Conservation (phyloP, 2,113 vertebrate genomes). For the Neomonachus schauinslandi region DNA sequence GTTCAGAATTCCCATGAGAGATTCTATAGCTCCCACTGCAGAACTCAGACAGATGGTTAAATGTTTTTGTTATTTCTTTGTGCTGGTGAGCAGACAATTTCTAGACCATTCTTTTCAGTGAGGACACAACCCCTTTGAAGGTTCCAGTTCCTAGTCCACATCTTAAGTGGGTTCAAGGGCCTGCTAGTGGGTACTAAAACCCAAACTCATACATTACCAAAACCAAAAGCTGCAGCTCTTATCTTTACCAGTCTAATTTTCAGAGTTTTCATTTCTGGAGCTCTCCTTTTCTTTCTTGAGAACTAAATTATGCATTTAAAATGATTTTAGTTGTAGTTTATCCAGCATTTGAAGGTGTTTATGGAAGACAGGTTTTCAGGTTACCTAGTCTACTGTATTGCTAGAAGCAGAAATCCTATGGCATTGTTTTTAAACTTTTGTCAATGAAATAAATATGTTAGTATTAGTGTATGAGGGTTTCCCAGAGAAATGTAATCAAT, state of each 20-base stretch:
- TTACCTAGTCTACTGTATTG: slow-evolving; percentile 9
- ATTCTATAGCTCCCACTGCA: not conserved
- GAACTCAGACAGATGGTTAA: not conserved
- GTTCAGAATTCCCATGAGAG: not conserved
- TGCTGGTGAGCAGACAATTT: not conserved
- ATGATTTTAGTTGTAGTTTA: slow-evolving; percentile 21
- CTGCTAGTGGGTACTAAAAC: not conserved
- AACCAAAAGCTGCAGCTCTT: not conserved
- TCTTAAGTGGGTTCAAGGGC: not conserved
- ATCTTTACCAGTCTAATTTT: slow-evolving; percentile 21
- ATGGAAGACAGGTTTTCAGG: not conserved
- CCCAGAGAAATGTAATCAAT: not conserved
- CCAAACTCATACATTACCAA: not conserved
- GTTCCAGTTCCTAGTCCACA: not conserved
- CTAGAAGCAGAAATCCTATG: slow-evolving; percentile 17
- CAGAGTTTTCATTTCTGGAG: slow-evolving; percentile 19
- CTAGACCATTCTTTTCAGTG: not conserved
- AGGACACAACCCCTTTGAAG: not conserved
- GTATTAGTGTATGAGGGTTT: not conserved
- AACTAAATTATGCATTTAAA: not conserved
- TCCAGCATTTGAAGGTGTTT: not conserved
- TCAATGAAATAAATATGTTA: slow-evolving; percentile 12
- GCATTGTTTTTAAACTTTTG: slow-evolving; percentile 15
- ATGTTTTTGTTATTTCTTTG: not conserved
- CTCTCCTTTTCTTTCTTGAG: not conserved